Evolutionary conservation across 2,113 vertebrate species (phyloP), one percentile per base, ranked within the genome.

Genomic region (Brachionichthys hirsutus): DNA sequence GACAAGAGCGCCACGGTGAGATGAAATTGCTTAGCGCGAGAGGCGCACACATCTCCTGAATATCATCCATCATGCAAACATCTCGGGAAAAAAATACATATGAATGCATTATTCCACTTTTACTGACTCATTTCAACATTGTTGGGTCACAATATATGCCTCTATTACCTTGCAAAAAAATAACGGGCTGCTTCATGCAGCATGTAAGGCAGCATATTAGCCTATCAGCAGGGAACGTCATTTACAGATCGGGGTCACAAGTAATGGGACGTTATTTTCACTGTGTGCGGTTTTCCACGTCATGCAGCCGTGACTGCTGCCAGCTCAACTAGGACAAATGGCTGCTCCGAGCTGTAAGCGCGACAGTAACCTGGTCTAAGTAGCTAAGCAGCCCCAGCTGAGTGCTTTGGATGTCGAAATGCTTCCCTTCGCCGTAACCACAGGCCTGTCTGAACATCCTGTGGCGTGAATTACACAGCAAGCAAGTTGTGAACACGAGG

Each of bases 221-320:
- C 70, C 75, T 75, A 80, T 76, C 78, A 84, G 70, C 64, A 54
- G 76, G 72, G 70, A 83, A 61, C n/a, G 19, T 58, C 54, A 71
- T 78, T 77, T 72, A 75, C 63, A 59, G 82, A 78, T 73, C n/a
- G 67, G 68, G 81, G 83, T 88, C 82, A 84, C 73, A 78, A 81
- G 81, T 82, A 89, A 87, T 89, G 80, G 81, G 88, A 89, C 89
- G 81, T 83, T 69, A 76, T 87, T 89, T 84, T 85, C 77, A 86
- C 86, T 83, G 34, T 69, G 61, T 88, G 87, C 84, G 83, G 72
- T 84, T 88, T 90, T 85, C 89, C 86, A 84, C 75, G 78, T 65
- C 22, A 62, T 67, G 42, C 52, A 53, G 81, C 70, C 68, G 24
- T 50, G 1, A 30, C 4, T n/a, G 22, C 59, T 67, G 79, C 52